Conservation (phyloP, 1,140 invertebrate species). For the Diorhabda sublineata region DNA sequence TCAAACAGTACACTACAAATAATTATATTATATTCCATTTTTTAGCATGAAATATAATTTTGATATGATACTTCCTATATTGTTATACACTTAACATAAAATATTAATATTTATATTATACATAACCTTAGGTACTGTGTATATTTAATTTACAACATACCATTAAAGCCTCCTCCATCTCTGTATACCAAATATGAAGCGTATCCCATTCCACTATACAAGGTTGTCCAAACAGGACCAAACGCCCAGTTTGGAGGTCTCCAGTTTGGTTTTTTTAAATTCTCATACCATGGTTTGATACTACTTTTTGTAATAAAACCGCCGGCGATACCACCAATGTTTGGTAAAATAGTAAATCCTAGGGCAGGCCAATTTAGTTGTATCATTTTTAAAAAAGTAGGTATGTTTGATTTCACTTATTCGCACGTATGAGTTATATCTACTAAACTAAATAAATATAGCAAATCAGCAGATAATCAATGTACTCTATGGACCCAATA, state of each 20-base stretch:
- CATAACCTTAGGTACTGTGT: no score
- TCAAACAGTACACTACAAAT: no score
- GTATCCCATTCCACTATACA: conserved; percentile 3
- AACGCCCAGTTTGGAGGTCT: not conserved
- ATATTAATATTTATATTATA: no score
- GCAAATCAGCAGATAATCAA: no score
- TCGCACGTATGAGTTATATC: no score
- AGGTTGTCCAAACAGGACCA: conserved; percentile 9
- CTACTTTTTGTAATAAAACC: not conserved
- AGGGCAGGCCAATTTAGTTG: conserved; percentile 34
- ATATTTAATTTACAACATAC: conserved; percentile 39
- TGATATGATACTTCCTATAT: no score
- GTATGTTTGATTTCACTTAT: no score
- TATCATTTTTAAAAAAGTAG: conserved; percentile 18
- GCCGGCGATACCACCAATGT: conserved; percentile 3
- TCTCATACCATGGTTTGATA: conserved; percentile 8
- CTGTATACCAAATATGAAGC: conserved; percentile 43
- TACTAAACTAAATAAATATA: no score
- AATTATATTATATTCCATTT: no score
- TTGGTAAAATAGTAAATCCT: conserved; percentile 30
- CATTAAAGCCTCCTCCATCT: conserved; percentile 67
- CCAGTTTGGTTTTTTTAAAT: conserved; percentile 4
- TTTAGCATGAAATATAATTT: no score
- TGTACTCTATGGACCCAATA: no score
- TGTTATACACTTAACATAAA: no score